Conservation (phyloP, 2,113 vertebrate species). For the Pseudolaguvia tuberculata region DNA sequence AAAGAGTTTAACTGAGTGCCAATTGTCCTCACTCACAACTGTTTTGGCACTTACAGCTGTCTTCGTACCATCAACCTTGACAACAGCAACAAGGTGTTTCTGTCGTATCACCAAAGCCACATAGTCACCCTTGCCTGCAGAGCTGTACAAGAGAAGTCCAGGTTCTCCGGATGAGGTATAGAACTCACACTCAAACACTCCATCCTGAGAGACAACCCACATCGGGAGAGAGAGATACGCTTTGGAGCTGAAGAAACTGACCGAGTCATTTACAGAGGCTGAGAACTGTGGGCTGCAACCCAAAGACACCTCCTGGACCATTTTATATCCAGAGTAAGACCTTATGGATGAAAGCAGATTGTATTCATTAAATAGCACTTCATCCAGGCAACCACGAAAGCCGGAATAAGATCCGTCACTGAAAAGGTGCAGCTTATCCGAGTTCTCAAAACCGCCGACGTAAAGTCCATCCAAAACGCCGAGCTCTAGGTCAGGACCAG, state of each 20-base stretch:
- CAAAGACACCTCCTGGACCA: constrained; percentile 75
- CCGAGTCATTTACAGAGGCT: constrained; percentile 71
- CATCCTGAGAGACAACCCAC: constrained; percentile 65
- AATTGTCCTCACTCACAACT: constrained; percentile 65
- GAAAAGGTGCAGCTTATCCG: constrained; percentile 63
- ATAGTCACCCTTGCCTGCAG: constrained; percentile 69
- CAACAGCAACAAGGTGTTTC: constrained; percentile 66
- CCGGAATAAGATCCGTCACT: constrained; percentile 27
- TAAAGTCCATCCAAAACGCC: constrained; percentile 74
- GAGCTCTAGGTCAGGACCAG: constrained; percentile 67
- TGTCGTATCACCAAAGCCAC: constrained; percentile 75
- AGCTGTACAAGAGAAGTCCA: constrained; percentile 77
- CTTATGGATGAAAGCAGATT: constrained; percentile 74
- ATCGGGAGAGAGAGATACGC: constrained; percentile 74
- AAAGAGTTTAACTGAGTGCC: constrained; percentile 73
- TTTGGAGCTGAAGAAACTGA: constrained; percentile 84
- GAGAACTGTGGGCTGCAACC: constrained; percentile 83
- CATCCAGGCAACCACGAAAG: constrained; percentile 80
- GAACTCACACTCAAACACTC: constrained; percentile 70
- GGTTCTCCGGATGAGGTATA: constrained; percentile 63
- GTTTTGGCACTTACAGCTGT: constrained; percentile 65
- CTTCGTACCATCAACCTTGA: constrained; percentile 62
- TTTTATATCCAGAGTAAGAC: constrained; percentile 73
- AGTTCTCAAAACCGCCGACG: constrained; percentile 67
- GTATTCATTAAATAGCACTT: constrained; percentile 74